phyloP scores from a whole-genome alignment of 2,888 invertebrate genomes.

The Tiliacea citrago region DNA sequence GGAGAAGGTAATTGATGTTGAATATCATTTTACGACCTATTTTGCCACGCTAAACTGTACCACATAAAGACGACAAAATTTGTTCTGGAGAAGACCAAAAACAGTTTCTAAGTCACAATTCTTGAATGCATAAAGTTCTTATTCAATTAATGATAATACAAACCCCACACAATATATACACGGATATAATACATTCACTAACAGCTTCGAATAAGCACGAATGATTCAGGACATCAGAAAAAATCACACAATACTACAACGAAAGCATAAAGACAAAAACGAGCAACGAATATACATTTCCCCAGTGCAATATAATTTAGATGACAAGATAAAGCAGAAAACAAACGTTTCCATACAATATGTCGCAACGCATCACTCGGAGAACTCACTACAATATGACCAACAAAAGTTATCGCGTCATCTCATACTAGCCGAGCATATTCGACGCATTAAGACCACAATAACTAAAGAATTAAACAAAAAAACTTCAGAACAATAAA shows the following conservation, averaged over 20 bases:
- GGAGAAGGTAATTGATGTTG: neutral
- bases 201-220: neutral
- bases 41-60: neutral
- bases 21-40: neutral
- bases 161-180: neutral
- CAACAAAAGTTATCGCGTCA: slow-evolving; percentile 69
- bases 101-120: neutral
- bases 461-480: slow-evolving; percentile 81
- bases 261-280: slow-evolving; percentile 1
- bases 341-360: slow-evolving; percentile 39
- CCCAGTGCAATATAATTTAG: slow-evolving; percentile 36
- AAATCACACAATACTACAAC: neutral
- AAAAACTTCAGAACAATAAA: slow-evolving; percentile 78
- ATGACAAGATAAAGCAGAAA: slow-evolving; percentile 55
- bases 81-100: neutral
- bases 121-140: neutral
- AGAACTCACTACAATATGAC: slow-evolving; percentile 51
- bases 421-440: slow-evolving; percentile 73
- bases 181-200: neutral
- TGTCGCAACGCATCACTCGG: slow-evolving; percentile 64
- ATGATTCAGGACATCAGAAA: slow-evolving; percentile 3
- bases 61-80: neutral
- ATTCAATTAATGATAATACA: neutral
- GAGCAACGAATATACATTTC: slow-evolving; percentile 32
- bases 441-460: slow-evolving; percentile 68